Evolutionary conservation across 2,888 invertebrate species (phyloP).

Genomic region (Schrankia costaestrigalis): DNA sequence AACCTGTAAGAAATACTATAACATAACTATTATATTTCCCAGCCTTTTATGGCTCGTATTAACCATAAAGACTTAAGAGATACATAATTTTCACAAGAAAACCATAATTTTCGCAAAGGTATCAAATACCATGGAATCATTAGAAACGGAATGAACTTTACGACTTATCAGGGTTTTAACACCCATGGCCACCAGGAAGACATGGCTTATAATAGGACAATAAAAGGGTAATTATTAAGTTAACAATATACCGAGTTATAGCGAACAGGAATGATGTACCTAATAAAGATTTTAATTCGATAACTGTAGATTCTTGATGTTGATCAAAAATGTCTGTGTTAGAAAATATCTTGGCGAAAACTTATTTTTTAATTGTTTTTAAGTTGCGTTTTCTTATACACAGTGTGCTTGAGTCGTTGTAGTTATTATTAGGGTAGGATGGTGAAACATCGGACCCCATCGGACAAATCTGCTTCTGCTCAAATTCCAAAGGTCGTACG

Average conservation of each 20-base stretch:
- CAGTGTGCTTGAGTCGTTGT: too few species aligned
- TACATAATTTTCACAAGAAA: conserved; percentile 21
- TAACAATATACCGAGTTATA: conserved; percentile 28
- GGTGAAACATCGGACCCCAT: too few species aligned
- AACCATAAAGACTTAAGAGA: too few species aligned
- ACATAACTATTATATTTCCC: too few species aligned
- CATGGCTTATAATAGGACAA: conserved; percentile 22
- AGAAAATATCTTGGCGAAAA: conserved; percentile 1
- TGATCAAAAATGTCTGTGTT: conserved; percentile 11
- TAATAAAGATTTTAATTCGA: conserved; percentile 27
- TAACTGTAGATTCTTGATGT: conserved; percentile 23
- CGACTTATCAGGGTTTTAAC: conserved; percentile 22
- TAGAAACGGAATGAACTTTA: conserved; percentile 30
- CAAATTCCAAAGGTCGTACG: too few species aligned
- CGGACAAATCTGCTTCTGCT: too few species aligned
- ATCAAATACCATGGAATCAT: conserved; percentile 25
- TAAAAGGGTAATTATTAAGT: conserved; percentile 38
- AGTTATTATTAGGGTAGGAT: too few species aligned
- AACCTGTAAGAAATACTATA: too few species aligned
- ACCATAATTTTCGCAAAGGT: conserved; percentile 26
- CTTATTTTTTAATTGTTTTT: too few species aligned
- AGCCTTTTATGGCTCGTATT: too few species aligned
- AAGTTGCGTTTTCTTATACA: too few species aligned
- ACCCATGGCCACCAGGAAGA: conserved; percentile 30
- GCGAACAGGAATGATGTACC: conserved; percentile 21